These are phyloP conservation scores for Bilobella aurantiaca DNA, from an alignment of 1,140 invertebrate species.

Conservation along the genomic window DNA sequence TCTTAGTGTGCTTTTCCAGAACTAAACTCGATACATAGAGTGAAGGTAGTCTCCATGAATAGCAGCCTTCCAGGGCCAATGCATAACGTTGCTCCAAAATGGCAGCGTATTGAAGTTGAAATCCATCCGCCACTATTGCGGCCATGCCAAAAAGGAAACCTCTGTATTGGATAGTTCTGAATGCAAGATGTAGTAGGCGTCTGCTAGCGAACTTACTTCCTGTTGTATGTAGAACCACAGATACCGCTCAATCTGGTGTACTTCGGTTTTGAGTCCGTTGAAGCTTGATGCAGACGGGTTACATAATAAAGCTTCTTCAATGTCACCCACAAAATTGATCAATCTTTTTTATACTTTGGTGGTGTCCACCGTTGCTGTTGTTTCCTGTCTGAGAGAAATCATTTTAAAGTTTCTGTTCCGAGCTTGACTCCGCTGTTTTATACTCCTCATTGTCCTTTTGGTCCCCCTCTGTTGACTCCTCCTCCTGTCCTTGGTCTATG, in stretches of 20 bases:
- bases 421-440: no score
- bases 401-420: no score
- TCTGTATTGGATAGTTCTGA: background rate
- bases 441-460: no score
- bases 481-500: no score
- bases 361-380: background rate
- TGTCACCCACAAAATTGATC: background rate
- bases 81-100: background rate
- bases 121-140: background rate
- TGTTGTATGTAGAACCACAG: background rate
- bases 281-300: background rate
- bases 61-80: background rate
- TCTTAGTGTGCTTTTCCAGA: background rate
- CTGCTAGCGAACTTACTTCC: background rate
- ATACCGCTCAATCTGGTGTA: conserved; percentile 1
- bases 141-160: background rate
- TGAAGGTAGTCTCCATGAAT: background rate
- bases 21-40: background rate
- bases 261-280: background rate
- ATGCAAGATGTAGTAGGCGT: background rate
- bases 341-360: background rate
- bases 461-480: no score
- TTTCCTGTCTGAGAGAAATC: background rate
- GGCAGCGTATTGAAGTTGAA: background rate
- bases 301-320: background rate